Conservation (phyloP, 2,888 invertebrate genomes). For the Congeria kusceri region DNA sequence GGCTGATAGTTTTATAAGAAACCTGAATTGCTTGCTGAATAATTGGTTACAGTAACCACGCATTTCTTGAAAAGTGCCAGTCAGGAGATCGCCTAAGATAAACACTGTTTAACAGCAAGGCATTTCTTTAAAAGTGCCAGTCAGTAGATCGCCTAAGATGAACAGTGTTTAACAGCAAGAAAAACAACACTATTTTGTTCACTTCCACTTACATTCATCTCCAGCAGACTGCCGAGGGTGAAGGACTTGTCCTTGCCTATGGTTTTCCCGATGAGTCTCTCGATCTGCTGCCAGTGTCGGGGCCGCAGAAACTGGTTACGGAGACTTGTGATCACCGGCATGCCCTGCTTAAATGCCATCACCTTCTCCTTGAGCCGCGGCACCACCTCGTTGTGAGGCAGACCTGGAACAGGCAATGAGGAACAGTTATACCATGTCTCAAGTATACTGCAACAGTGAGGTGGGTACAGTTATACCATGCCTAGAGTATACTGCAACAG, state of each 20-base stretch:
- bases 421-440: neutral
- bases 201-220: constrained; percentile 82
- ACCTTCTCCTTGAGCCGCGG: constrained; percentile 84
- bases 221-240: constrained; percentile 84
- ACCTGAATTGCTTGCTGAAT: too few relatives aligned
- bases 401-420: constrained; percentile 69
- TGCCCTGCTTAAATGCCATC: constrained; percentile 84
- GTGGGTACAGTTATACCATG: too few relatives aligned
- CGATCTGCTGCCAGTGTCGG: constrained; percentile 85
- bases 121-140: too few relatives aligned
- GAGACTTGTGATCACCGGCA: constrained; percentile 85
- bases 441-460: neutral
- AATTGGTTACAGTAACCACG: too few relatives aligned
- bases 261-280: constrained; percentile 82
- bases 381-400: constrained; percentile 84
- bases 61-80: too few relatives aligned
- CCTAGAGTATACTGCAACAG: too few relatives aligned
- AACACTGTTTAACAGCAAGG: too few relatives aligned
- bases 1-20: too few relatives aligned
- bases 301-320: constrained; percentile 83
- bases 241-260: constrained; percentile 83
- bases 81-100: too few relatives aligned
- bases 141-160: too few relatives aligned
- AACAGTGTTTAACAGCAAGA: too few relatives aligned
- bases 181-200: neutral